Conservation (phyloP, 2,797 vertebrate genomes). For the Toxotes lorentzi region DNA sequence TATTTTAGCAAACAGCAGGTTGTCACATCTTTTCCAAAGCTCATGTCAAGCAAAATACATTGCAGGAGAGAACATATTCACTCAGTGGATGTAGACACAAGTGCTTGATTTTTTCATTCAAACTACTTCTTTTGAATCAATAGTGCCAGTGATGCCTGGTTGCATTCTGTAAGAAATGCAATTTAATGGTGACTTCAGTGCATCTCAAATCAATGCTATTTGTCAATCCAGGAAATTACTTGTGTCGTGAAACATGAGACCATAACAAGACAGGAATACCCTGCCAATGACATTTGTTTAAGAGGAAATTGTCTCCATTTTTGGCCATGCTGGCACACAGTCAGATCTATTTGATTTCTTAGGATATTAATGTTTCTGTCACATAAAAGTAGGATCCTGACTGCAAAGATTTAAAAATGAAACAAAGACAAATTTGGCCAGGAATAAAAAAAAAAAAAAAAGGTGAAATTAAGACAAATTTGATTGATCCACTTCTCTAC, state of each 20-base stretch:
- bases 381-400: constrained; percentile 10
- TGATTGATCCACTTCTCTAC: constrained; percentile 40
- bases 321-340: not conserved
- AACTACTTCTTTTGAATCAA: constrained; percentile 78
- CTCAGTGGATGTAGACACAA: constrained; percentile 55
- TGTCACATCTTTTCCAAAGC: constrained; percentile 15
- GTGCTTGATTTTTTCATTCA: constrained; percentile 60
- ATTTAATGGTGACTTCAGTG: constrained; percentile 85
- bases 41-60: constrained; percentile 20
- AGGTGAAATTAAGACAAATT: constrained; percentile 11
- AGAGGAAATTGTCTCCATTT: constrained; percentile 72
- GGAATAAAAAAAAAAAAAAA: constrained; percentile 24
- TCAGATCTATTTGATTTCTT: constrained; percentile 37
- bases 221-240: constrained; percentile 86
- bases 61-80: constrained; percentile 35
- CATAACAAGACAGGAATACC: constrained; percentile 79
- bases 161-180: constrained; percentile 82
- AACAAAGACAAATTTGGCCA: constrained; percentile 26
- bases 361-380: constrained; percentile 15
- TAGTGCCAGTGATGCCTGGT: constrained; percentile 81
- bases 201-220: constrained; percentile 83
- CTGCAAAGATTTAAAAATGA: constrained; percentile 19
- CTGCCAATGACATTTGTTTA: constrained; percentile 77
- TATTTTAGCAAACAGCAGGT: constrained; percentile 17
- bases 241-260: constrained; percentile 79